phyloP scores from a whole-genome alignment of 2,888 invertebrate species.

The Pseudolycoriella hygida region DNA sequence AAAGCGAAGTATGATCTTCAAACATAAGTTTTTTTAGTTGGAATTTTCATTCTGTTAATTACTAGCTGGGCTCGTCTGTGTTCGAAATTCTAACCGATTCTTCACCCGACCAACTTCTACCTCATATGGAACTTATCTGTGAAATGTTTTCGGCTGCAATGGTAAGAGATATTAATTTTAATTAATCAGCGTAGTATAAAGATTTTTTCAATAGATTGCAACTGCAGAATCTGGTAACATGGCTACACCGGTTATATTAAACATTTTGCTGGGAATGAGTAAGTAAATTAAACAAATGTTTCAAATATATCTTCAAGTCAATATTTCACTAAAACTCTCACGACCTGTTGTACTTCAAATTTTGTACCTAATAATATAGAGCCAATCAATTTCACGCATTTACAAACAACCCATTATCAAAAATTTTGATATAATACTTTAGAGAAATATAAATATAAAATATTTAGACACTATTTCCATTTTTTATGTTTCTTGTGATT shows the following conservation, averaged over 20 bases:
- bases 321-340: no score
- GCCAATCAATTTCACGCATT: no score
- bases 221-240: conserved; percentile 23
- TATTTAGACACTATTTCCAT: no score
- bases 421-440: no score
- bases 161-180: conserved; percentile 4
- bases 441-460: no score
- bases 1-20: conserved; percentile 16
- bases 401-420: no score
- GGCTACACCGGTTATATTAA: conserved; percentile 24
- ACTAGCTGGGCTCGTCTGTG: conserved; percentile 28
- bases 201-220: conserved; percentile 5
- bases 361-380: no score
- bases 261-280: conserved; percentile 37
- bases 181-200: no score
- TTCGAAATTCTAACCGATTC: conserved; percentile 50
- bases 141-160: conserved; percentile 28
- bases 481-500: no score
- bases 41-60: neutral
- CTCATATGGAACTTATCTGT: conserved; percentile 41
- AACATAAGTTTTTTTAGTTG: neutral
- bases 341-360: no score
- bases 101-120: conserved; percentile 47
- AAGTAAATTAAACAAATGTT: conserved; percentile 19
- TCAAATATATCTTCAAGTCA: no score